Conservation (phyloP, 2,113 vertebrate species). For the Dolichotis patagonum region DNA sequence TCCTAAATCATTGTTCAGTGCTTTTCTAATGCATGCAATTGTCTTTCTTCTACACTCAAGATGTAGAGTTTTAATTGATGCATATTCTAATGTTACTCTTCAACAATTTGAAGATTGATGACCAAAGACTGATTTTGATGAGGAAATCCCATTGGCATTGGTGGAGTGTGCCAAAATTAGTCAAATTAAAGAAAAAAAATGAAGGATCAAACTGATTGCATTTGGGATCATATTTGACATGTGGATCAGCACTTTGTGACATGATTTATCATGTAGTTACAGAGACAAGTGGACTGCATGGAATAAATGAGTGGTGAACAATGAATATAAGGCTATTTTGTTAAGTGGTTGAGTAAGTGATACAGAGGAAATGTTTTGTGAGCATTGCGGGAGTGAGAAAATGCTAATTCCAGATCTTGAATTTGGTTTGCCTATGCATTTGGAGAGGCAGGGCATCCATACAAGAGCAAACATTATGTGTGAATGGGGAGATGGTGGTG, state of each 20-base stretch:
- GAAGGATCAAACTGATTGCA: background rate
- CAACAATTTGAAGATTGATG: conserved; percentile 8
- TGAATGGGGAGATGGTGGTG: background rate
- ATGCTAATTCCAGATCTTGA: background rate
- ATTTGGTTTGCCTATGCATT: background rate
- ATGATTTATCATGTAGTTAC: background rate
- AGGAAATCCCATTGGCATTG: conserved; percentile 4
- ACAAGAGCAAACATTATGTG: background rate
- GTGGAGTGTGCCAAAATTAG: background rate
- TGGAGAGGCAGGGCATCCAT: background rate
- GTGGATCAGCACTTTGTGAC: background rate
- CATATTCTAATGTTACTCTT: background rate
- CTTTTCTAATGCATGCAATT: background rate
- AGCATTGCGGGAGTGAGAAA: background rate
- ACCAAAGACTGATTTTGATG: conserved; percentile 8
- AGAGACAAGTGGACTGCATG: background rate
- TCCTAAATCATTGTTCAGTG: background rate
- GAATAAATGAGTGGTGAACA: background rate
- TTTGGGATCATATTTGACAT: background rate
- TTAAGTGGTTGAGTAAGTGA: background rate
- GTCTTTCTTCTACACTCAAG: conserved; percentile 13
- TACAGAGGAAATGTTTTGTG: background rate
- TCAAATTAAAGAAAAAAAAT: conserved; percentile 1
- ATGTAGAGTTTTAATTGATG: conserved; percentile 33
- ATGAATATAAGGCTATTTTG: background rate